Percentiles rank a stretch among this genome's conserved stretches.
These are phyloP conservation scores for Streptopelia turtur DNA, from an alignment of 2,797 vertebrate genomes.

Conservation along the genomic window DNA sequence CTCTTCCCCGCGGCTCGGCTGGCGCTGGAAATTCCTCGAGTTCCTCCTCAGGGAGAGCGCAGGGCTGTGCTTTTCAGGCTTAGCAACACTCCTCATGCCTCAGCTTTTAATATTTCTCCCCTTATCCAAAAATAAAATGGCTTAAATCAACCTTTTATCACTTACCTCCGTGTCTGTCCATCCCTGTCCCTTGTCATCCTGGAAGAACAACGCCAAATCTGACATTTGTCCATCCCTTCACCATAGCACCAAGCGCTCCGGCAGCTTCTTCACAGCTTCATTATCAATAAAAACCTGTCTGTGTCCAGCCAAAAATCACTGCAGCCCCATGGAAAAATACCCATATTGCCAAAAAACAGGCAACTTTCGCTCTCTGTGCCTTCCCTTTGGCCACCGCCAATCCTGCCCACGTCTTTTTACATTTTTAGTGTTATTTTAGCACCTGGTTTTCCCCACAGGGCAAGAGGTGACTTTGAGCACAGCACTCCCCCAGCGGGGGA, in stretches of 20 bases:
- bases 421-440: background rate
- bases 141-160: background rate
- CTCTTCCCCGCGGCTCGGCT: accelerated
- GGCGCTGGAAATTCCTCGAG: background rate
- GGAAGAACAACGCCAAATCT: background rate
- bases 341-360: accelerated
- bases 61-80: background rate
- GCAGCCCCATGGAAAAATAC: background rate
- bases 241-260: accelerated
- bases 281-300: background rate
- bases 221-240: background rate
- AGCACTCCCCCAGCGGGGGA: background rate
- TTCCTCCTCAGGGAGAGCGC: accelerated
- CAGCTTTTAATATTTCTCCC: accelerated
- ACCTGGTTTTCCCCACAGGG: background rate
- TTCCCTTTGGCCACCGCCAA: background rate
- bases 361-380: background rate
- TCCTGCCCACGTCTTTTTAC: background rate
- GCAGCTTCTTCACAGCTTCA: background rate
- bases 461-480: background rate
- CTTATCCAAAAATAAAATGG: accelerated
- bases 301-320: accelerated
- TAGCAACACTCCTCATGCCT: accelerated
- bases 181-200: background rate
- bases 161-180: background rate